These are phyloP conservation scores for Stichodactyla helianthus DNA, from an alignment of 64 coral and sea anemone species.

Conservation along the genomic window DNA sequence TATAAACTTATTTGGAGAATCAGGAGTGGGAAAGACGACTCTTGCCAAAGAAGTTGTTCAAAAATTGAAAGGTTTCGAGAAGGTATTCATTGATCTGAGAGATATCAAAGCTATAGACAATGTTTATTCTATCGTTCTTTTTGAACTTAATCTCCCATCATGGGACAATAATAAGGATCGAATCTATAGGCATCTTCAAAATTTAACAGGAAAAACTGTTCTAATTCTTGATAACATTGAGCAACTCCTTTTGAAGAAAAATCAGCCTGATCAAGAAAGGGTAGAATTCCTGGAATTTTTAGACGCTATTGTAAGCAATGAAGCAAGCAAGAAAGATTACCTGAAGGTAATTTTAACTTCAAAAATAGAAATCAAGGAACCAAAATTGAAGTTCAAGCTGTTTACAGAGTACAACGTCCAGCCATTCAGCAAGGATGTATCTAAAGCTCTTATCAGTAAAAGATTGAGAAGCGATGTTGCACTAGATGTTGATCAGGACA, in stretches of 20 bases:
- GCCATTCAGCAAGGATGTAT: neutral
- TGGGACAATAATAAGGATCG: neutral
- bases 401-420: constrained; percentile 15
- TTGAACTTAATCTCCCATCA: neutral
- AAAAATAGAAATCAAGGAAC: neutral
- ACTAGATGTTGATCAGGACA: neutral
- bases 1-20: neutral
- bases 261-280: neutral
- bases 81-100: constrained; percentile 12
- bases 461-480: neutral
- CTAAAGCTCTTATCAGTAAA: neutral
- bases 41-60: neutral
- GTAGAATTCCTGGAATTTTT: constrained; percentile 9
- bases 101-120: constrained; percentile 13
- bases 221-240: constrained; percentile 37
- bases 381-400: neutral
- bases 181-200: constrained; percentile 1
- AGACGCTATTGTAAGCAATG: neutral
- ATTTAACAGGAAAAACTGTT: neutral
- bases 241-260: constrained; percentile 10
- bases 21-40: neutral
- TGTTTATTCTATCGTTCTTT: constrained; percentile 20
- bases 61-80: neutral
- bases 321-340: neutral
- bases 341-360: constrained; percentile 34